Base-by-base conservation (phyloP, 2,113 vertebrate species). In the Solenodon paradoxus region DNA sequence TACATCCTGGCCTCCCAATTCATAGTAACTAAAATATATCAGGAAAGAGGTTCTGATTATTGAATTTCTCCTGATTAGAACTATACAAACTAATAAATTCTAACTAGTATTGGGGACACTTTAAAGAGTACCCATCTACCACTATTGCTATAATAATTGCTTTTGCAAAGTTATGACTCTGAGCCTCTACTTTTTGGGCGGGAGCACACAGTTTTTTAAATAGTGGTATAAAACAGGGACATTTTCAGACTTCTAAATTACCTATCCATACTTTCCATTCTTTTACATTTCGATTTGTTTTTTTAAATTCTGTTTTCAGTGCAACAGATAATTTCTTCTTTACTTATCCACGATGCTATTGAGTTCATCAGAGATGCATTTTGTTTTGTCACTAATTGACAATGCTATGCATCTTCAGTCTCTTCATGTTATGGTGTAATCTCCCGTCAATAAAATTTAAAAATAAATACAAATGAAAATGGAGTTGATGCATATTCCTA, bases 1-100 rank as follows among this genome's bases (percentile, higher is more conserved):
- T 30, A 57, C 83, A 94, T 32, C 68, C 61, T 94, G 47, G 30
- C 88, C 51, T 92, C 49, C 94, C 94, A 85, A 96, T 97, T 94
- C 96, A 95, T 63, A 95, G 74, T 75, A 47, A 92, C 17, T 45
- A 87, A 74, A 95, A 53, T 42, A 24, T 74, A 55, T 95, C 61
- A 85, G 24, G 22, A 66, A 69, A 78, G 38, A 38, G 93, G 42
- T 12, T 3, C 55, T 75, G 49, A 26, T 66, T 91, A 97, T 69
- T 63, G 69, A 77, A 88, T 28, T 96, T 95, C 35, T 87, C 94
- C 69, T 9, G 69, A 40, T 24, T 1, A 40, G 77, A 32, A 42
- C 63, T 77, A 30, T n/a, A 19, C 17, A 91, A 26, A 75, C 40
- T 96, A 30, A 59, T 92, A 88, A 93, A 85, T 96, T 63, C 90